Evolutionary conservation across 2,797 vertebrate species (phyloP).

Genomic region (Todus mexicanus): DNA sequence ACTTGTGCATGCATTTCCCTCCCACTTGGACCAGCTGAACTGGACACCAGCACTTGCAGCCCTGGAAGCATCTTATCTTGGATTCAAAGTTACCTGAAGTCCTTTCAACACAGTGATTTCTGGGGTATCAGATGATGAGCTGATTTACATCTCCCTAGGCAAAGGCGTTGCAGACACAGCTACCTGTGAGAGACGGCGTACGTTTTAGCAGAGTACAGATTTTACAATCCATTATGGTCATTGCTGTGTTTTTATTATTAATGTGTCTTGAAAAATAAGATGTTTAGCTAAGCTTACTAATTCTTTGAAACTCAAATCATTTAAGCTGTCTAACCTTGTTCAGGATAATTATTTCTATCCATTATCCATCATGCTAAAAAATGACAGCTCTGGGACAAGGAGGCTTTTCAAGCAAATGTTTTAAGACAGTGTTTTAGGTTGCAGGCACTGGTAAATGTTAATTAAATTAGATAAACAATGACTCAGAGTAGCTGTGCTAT

Average conservation of each 20-base stretch:
- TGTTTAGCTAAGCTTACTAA: conserved; percentile 73
- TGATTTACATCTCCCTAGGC: conserved; percentile 74
- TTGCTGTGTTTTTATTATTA: conserved; percentile 36
- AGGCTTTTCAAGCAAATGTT: conserved; percentile 79
- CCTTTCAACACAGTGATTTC: conserved; percentile 69
- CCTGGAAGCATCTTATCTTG: conserved; percentile 65
- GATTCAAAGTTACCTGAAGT: conserved; percentile 76
- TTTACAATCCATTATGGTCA: conserved; percentile 18
- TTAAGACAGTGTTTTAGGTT: conserved; percentile 78
- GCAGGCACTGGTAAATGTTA: conserved; percentile 75
- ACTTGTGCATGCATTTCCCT: background rate
- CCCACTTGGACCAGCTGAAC: background rate
- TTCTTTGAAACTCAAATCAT: conserved; percentile 76
- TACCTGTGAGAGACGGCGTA: conserved; percentile 60
- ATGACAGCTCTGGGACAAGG: conserved; percentile 77
- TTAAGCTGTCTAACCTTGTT: conserved; percentile 76
- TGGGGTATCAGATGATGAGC: conserved; percentile 61
- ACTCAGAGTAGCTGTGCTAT: conserved; percentile 70
- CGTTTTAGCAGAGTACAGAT: background rate
- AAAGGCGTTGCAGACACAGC: conserved; percentile 72
- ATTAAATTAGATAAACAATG: conserved; percentile 81
- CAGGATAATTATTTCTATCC: conserved; percentile 78
- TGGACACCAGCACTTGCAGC: conserved; percentile 32
- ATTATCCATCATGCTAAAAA: conserved; percentile 78
- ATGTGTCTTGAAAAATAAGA: conserved; percentile 72